Conservation (phyloP, 2,113 vertebrate species). For the Toxostoma redivivum region DNA sequence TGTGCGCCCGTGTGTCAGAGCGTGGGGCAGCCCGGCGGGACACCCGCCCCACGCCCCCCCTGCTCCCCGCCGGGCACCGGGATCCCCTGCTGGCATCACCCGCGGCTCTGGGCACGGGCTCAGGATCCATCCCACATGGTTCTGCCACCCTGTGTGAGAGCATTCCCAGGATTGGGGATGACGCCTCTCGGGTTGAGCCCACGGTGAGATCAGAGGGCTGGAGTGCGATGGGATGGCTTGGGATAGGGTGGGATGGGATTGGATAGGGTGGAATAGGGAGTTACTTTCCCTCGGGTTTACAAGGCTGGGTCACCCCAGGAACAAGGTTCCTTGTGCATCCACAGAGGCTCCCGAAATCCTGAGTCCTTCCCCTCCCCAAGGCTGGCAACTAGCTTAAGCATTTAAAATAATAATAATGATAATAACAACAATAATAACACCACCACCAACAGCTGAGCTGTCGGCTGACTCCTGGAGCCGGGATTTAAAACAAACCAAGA, state of each 20-base stretch:
- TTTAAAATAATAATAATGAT: slow-evolving; percentile 21
- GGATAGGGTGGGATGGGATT: not conserved
- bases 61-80: rapidly evolving
- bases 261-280: not conserved
- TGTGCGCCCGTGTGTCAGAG: not conserved
- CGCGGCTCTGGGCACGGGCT: not conserved
- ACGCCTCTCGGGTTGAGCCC: not conserved
- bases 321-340: not conserved
- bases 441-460: slow-evolving; percentile 7
- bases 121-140: not conserved
- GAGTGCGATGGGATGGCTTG: not conserved
- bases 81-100: rapidly evolving
- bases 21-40: not conserved
- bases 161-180: not conserved
- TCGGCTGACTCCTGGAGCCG: not conserved
- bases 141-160: not conserved
- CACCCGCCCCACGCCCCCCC: rapidly evolving
- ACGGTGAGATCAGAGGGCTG: not conserved
- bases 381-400: slow-evolving; percentile 7
- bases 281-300: not conserved
- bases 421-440: not conserved
- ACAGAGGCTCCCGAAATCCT: not conserved
- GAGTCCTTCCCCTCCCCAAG: slow-evolving; percentile 8
- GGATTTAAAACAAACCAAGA: slow-evolving; percentile 1
- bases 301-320: not conserved